These are phyloP conservation scores for Macrocentrus cingulum DNA, from an alignment of 1,140 invertebrate species.

Conservation along the genomic window DNA sequence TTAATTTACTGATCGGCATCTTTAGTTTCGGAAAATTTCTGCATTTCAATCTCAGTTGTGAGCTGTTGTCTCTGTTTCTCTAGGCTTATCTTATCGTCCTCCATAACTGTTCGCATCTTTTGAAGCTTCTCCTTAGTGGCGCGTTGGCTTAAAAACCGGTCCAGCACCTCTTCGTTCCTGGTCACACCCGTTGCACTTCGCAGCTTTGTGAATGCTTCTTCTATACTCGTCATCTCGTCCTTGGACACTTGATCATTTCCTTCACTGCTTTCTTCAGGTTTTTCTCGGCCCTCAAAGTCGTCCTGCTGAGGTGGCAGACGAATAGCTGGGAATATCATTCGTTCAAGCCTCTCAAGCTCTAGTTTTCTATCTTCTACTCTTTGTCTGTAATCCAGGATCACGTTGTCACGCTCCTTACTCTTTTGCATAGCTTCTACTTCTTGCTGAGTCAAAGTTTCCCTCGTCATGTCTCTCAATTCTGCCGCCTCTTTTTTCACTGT, in stretches of 20 bases:
- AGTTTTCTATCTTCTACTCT: constrained; percentile 68
- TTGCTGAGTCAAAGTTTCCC: constrained; percentile 66
- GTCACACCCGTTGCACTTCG: constrained; percentile 76
- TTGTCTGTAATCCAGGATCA: constrained; percentile 63
- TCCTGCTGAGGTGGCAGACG: constrained; percentile 33
- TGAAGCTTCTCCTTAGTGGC: constrained; percentile 69
- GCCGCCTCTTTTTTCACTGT: constrained; percentile 69
- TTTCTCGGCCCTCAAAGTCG: constrained; percentile 37
- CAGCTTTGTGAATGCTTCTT: constrained; percentile 70
- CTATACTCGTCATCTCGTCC: constrained; percentile 60
- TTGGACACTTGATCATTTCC: constrained; percentile 41
- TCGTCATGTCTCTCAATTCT: constrained; percentile 67
- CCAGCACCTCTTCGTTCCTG: constrained; percentile 71
- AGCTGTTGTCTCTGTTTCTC: constrained; percentile 70
- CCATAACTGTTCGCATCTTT: constrained; percentile 68
- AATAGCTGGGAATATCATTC: constrained; percentile 67
- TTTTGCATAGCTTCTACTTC: constrained; percentile 67
- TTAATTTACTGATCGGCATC: constrained; percentile 73
- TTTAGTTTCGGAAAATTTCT: constrained; percentile 77
- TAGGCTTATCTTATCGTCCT: constrained; percentile 71
- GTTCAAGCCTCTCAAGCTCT: constrained; percentile 72
- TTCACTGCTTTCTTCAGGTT: constrained; percentile 26
- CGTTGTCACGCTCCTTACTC: constrained; percentile 64
- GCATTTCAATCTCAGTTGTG: constrained; percentile 70
- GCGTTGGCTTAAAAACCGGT: constrained; percentile 71